Evolutionary conservation across 1,140 invertebrate genomes (phyloP).

Genomic region (Platorchestia sp.): DNA sequence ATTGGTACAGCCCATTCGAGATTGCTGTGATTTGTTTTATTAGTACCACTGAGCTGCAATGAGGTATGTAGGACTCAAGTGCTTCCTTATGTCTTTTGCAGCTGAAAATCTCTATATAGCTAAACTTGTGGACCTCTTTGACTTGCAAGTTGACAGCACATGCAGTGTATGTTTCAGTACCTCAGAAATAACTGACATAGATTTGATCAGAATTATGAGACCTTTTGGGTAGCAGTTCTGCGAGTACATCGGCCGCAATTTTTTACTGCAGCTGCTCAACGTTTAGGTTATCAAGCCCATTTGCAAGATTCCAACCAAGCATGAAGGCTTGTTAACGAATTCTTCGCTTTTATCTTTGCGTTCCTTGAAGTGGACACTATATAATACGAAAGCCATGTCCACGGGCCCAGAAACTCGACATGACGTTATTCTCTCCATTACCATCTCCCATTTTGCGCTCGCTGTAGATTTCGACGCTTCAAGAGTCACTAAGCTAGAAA

Average conservation of each 20-base stretch:
- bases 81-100: not conserved
- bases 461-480: not conserved
- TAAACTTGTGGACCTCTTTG: not conserved
- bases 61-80: not conserved
- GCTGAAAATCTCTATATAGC: not conserved
- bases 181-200: not conserved
- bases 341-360: not conserved
- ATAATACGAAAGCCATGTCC: not conserved
- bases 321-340: not conserved
- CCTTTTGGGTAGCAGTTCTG: not conserved
- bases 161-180: not conserved
- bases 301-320: not conserved
- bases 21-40: not conserved
- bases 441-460: not conserved
- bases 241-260: not conserved
- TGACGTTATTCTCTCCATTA: not conserved
- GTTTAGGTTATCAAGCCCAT: not conserved
- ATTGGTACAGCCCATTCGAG: not conserved
- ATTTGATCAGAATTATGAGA: too few relatives aligned
- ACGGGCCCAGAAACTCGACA: not conserved
- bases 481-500: not conserved
- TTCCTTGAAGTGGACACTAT: not conserved
- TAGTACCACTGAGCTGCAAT: not conserved
- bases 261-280: not conserved
- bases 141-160: too few relatives aligned